Conservation (phyloP, 2,113 vertebrate species). For the Cepphus grylle region DNA sequence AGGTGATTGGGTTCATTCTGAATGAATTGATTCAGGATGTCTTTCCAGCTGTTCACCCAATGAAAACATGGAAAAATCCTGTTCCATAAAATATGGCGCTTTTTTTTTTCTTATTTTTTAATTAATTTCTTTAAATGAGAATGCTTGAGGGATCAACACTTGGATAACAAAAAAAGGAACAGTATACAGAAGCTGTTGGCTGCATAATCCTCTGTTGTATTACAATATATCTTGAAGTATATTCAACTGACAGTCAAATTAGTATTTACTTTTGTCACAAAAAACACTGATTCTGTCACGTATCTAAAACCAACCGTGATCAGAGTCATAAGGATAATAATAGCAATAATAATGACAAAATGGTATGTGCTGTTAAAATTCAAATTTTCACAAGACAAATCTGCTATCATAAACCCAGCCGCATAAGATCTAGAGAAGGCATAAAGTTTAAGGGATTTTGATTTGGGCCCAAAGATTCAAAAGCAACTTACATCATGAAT, state of each 20-base stretch:
- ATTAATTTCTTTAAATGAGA: neutral
- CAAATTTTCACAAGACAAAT: neutral
- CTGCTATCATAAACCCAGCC: neutral
- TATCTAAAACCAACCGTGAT: neutral
- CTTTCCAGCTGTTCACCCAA: slow-evolving; percentile 20
- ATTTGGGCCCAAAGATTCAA: neutral
- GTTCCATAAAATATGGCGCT: slow-evolving; percentile 22
- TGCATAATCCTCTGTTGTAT: neutral
- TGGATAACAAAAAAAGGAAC: slow-evolving; percentile 26
- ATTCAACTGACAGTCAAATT: neutral
- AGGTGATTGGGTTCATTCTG: neutral
- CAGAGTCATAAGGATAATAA: neutral
- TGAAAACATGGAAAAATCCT: slow-evolving; percentile 3
- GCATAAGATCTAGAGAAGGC: neutral
- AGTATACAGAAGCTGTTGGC: neutral
- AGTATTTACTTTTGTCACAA: neutral
- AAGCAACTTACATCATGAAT: neutral
- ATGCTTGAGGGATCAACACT: slow-evolving; percentile 35
- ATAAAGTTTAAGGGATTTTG: neutral
- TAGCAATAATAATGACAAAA: neutral
- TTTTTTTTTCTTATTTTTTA: neutral
- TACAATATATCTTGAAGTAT: neutral
- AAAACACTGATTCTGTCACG: neutral
- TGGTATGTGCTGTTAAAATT: neutral
- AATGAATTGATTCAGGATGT: slow-evolving; percentile 20